A percentile compares a stretch with the other conserved stretches of the same genome.
phyloP scores from a whole-genome alignment of 2,113 vertebrate species.

The Chunga burmeisteri region DNA sequence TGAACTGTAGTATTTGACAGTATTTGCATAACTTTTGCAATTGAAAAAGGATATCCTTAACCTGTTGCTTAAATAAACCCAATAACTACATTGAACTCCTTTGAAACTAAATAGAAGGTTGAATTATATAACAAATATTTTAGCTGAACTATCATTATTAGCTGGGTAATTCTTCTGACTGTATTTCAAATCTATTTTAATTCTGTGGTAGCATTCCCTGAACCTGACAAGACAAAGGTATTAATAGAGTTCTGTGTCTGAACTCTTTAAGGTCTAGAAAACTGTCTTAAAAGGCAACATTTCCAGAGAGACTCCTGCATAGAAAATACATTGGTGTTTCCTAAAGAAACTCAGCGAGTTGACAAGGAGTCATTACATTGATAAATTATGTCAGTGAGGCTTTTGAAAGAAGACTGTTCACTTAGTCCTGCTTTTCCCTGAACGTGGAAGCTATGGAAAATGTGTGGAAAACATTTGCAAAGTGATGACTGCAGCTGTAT shows the following conservation, averaged over 20 bases:
- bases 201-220: background rate
- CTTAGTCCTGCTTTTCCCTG: background rate
- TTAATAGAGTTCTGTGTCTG: background rate
- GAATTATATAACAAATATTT: background rate
- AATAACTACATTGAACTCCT: background rate
- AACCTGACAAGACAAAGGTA: background rate
- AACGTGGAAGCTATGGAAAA: background rate
- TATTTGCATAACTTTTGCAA: background rate
- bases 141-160: background rate
- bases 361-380: background rate
- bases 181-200: slow-evolving; percentile 3
- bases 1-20: background rate
- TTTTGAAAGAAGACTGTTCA: background rate
- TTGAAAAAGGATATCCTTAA: background rate
- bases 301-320: background rate
- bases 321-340: background rate
- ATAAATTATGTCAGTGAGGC: background rate
- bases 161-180: background rate
- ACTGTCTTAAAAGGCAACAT: background rate
- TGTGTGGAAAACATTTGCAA: background rate
- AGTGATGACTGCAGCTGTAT: background rate
- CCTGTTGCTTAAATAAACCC: slow-evolving; percentile 4
- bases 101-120: slow-evolving; percentile 1
- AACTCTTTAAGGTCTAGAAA: background rate
- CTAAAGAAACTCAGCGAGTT: background rate